phyloP scores from a whole-genome alignment of 2,797 vertebrate genomes.

The Moxostoma hubbsi region DNA sequence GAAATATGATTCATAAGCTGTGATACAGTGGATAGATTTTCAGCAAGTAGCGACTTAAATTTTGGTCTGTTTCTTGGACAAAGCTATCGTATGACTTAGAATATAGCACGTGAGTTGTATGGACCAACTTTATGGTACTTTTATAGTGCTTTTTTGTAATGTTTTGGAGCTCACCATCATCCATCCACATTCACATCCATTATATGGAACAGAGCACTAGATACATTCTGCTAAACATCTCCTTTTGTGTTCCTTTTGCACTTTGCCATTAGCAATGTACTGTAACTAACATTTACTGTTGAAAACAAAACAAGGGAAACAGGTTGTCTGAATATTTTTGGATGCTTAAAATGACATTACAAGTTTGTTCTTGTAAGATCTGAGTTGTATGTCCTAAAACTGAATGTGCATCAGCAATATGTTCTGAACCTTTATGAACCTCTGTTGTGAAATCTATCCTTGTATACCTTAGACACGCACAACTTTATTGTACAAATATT shows the following conservation, averaged over 20 bases:
- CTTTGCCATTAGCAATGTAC: neutral
- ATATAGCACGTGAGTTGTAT: no score
- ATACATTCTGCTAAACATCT: neutral
- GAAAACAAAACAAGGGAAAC: neutral
- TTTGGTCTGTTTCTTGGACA: no score
- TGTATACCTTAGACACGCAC: neutral
- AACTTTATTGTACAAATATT: slow-evolving; percentile 25
- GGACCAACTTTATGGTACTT: no score
- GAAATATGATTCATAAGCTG: no score
- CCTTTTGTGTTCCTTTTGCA: slow-evolving; percentile 8
- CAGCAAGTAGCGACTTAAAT: no score
- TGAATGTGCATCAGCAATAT: slow-evolving; percentile 6
- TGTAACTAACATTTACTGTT: neutral
- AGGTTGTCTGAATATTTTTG: neutral
- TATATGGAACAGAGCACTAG: neutral
- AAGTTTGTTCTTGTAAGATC: neutral
- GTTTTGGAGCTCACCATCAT: no score
- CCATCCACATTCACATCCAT: neutral
- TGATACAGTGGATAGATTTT: no score
- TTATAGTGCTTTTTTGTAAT: no score
- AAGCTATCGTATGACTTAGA: no score
- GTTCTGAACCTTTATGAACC: neutral
- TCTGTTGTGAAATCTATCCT: slow-evolving; percentile 18
- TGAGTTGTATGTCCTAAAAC: neutral
- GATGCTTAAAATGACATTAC: neutral